phyloP scores from a whole-genome alignment of 92 coral and sea anemone genomes.

The Parazoanthus darwini region DNA sequence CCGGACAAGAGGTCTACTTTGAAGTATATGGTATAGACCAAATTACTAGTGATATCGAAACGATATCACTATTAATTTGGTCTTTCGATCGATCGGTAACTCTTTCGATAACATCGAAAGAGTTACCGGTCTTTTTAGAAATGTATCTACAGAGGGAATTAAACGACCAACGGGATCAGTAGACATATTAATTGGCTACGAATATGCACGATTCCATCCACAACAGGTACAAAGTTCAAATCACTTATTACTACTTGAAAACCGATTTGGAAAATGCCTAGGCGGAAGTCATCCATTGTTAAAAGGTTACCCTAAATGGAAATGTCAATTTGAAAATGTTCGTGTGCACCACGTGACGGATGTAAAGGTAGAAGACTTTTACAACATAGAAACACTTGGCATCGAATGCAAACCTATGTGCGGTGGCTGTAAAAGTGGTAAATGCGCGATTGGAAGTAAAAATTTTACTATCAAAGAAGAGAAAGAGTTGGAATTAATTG shows the following conservation, averaged over 20 bases:
- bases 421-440: constrained; percentile 58
- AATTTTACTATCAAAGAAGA: constrained; percentile 55
- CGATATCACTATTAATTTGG: no score
- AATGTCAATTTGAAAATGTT: background rate
- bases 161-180: constrained; percentile 47
- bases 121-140: constrained; percentile 39
- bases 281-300: constrained; percentile 32
- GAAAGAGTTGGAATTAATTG: constrained; percentile 58
- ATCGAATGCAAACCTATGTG: constrained; percentile 35
- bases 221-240: constrained; percentile 13
- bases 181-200: constrained; percentile 35
- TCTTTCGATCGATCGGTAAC: no score
- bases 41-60: constrained; percentile 11
- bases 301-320: constrained; percentile 1
- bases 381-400: constrained; percentile 37
- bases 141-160: constrained; percentile 9
- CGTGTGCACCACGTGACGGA: constrained; percentile 10
- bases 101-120: constrained; percentile 34
- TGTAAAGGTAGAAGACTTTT: constrained; percentile 32
- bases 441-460: constrained; percentile 47
- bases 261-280: constrained; percentile 35
- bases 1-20: constrained; percentile 21
- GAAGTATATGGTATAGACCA: constrained; percentile 16
- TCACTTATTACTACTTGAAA: constrained; percentile 19
- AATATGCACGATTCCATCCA: constrained; percentile 47